Conservation (phyloP, 1,140 invertebrate species). For the Capitella teleta region DNA sequence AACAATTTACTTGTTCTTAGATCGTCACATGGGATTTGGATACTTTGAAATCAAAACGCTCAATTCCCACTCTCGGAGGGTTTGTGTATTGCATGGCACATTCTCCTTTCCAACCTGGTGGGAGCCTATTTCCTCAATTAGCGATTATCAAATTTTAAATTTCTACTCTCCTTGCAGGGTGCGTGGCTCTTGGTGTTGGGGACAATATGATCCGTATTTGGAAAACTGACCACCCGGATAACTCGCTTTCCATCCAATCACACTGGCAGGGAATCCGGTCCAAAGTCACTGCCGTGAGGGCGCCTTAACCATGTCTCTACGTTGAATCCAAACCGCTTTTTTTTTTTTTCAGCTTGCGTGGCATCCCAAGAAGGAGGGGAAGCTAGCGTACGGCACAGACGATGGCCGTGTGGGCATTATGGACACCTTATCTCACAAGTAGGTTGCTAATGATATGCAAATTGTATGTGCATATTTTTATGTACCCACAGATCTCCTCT, state of each 20-base stretch:
- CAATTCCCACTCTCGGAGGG: conserved; percentile 55
- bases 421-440: neutral
- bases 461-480: conserved; percentile 1
- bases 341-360: conserved; percentile 59
- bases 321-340: no score
- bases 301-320: no score
- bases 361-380: conserved; percentile 63
- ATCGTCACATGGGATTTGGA: conserved; percentile 50
- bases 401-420: conserved; percentile 55
- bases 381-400: conserved; percentile 61
- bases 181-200: conserved; percentile 54
- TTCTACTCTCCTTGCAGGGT: conserved; percentile 38
- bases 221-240: conserved; percentile 47
- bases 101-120: conserved; percentile 59
- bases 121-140: conserved; percentile 6
- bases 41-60: conserved; percentile 33
- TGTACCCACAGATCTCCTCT: conserved; percentile 23
- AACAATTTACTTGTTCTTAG: conserved; percentile 16
- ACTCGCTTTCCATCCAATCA: conserved; percentile 40
- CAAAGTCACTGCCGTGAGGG: conserved; percentile 55
- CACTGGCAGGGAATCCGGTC: conserved; percentile 61
- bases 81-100: conserved; percentile 52
- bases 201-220: conserved; percentile 60
- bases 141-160: neutral
- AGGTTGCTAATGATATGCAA: neutral